phyloP scores from a whole-genome alignment of 53 echinoderm and acorn worm genomes.

The Astropecten irregularis region DNA sequence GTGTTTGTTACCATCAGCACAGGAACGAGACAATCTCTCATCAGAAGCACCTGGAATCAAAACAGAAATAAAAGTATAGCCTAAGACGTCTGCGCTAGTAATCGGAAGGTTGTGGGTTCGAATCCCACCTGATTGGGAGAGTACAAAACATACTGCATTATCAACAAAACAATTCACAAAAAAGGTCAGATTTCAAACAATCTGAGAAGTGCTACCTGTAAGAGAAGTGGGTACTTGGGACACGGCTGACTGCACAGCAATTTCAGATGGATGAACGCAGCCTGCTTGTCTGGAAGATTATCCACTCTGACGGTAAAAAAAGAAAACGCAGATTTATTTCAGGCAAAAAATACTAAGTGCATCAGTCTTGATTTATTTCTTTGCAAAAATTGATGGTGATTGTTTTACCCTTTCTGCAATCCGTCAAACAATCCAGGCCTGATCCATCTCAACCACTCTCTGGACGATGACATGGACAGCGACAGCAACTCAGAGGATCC shows the following conservation, averaged over 20 bases:
- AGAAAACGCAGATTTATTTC: background rate
- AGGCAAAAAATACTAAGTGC: too few species aligned
- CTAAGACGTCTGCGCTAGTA: too few species aligned
- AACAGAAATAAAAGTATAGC: background rate
- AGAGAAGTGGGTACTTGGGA: conserved; percentile 50
- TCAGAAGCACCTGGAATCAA: conserved; percentile 72
- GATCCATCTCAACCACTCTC: conserved; percentile 82
- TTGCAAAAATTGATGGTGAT: too few species aligned
- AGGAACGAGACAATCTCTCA: conserved; percentile 75
- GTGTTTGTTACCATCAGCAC: conserved; percentile 75
- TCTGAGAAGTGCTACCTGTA: conserved; percentile 88
- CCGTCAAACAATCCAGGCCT: conserved; percentile 77
- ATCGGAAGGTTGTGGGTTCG: too few species aligned
- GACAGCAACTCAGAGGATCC: conserved; percentile 44
- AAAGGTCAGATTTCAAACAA: too few species aligned
- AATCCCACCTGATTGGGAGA: too few species aligned
- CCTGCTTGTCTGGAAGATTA: conserved; percentile 65
- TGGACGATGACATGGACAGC: conserved; percentile 21
- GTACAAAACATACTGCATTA: too few species aligned
- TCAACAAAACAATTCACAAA: too few species aligned
- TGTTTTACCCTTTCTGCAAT: conserved; percentile 64
- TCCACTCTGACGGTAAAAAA: conserved; percentile 57
- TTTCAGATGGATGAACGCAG: conserved; percentile 75
- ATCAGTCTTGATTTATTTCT: too few species aligned
- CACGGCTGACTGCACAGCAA: conserved; percentile 71